A percentile compares a stretch with the other conserved stretches of the same genome.
phyloP scores from a whole-genome alignment of 2,888 invertebrate species.

The Atherix ibis region DNA sequence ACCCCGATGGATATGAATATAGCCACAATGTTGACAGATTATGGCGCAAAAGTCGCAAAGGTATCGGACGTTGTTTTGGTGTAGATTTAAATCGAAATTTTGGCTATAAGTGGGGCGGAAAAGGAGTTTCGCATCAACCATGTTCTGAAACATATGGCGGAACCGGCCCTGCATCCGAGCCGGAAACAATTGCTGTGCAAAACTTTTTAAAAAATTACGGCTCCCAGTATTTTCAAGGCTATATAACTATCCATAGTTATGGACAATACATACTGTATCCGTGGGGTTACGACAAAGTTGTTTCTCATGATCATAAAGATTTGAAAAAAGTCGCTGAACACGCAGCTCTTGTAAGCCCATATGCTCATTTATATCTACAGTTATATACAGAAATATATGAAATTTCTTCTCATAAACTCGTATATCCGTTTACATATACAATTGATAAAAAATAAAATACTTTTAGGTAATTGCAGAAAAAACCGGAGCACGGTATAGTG shows the following conservation, averaged over 20 bases:
- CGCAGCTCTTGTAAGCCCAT: slow-evolving; percentile 46
- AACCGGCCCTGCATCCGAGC: slow-evolving; percentile 66
- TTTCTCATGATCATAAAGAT: slow-evolving; percentile 54
- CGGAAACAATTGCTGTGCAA: slow-evolving; percentile 58
- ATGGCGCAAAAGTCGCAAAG: slow-evolving; percentile 64
- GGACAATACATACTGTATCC: slow-evolving; percentile 75
- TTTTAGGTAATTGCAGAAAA: slow-evolving; percentile 42
- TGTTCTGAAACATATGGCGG: slow-evolving; percentile 74
- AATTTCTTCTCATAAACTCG: not conserved
- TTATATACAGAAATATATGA: not conserved
- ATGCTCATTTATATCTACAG: no score
- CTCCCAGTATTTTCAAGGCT: slow-evolving; percentile 44
- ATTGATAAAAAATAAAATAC: not conserved
- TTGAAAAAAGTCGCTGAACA: slow-evolving; percentile 51
- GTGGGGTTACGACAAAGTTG: slow-evolving; percentile 65
- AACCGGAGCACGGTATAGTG: slow-evolving; percentile 49
- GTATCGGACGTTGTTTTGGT: slow-evolving; percentile 47
- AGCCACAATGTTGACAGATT: slow-evolving; percentile 63
- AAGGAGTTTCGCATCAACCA: slow-evolving; percentile 68
- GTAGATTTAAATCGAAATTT: slow-evolving; percentile 79
- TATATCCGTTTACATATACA: not conserved
- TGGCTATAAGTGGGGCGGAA: slow-evolving; percentile 74
- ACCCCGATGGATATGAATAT: slow-evolving; percentile 81
- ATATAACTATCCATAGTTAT: slow-evolving; percentile 68
- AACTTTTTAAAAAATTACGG: slow-evolving; percentile 36